Base-by-base conservation (phyloP, 2,888 invertebrate species). In the Eurois occulta region DNA sequence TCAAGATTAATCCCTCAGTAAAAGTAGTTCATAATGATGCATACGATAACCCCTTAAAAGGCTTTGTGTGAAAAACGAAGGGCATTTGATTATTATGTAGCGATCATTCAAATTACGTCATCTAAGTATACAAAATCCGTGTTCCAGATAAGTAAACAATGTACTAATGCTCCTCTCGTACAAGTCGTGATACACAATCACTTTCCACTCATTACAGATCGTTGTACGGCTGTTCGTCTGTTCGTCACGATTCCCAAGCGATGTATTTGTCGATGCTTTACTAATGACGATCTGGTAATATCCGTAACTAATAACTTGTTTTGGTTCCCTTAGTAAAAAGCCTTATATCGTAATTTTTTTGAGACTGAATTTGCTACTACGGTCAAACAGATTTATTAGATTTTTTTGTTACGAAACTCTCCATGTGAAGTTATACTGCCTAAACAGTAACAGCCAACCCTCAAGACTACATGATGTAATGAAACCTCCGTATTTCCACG, bases 181-280 rank as follows among this genome's bases (percentile, higher is more conserved):
- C 68, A 60, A 72, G 77, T 87, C 89, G 86, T 88, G 84, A 80
- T 80, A 46, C 66, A 81, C 79, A 70, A 82, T 84, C 85, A 90
- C 90, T 91, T 88, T 90, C 89, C 86, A 86, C 72, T 82, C 86
- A 88, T 88, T 89, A 86, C 73, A 65, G 65, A 75, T 71, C 64
- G 60, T 28, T 75, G 72, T 70, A 71, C 86, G 77, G 77, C 73
- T 74, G 85, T 72, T 62, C 62, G 83, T 84, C 77, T 75, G 85
- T 75, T 38, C 72, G 81, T 78, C 87, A 86, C 85, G 86, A 86
- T 46, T 68, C 18, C 35, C 65, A 58, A 18, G 60, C 28, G 52
- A 64, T 60, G 69, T 58, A 32, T 38, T 65, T 72, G 62, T 70
- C 79, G 72, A 85, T 78, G 73, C 60, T 62, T 67, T 55, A 72